Evolutionary conservation across 2,797 vertebrate genomes (phyloP).

Genomic region (Poeciliopsis paucimaculata): DNA sequence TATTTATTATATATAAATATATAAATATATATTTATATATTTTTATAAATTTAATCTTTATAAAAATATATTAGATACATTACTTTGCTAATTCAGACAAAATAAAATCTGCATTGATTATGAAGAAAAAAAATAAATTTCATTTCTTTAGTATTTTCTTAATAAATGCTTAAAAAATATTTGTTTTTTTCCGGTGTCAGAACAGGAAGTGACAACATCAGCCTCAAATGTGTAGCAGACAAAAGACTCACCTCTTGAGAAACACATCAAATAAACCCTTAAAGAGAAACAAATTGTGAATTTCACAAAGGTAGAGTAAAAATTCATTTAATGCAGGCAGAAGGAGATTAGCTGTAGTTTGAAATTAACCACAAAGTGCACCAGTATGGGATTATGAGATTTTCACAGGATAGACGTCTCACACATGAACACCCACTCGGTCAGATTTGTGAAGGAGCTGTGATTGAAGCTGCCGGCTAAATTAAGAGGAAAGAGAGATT

Average conservation of each 20-base stretch:
- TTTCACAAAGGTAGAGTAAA: neutral
- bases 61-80: neutral
- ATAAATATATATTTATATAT: no score
- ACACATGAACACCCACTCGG: constrained; percentile 59
- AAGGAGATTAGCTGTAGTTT: constrained; percentile 24
- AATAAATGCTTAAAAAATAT: neutral
- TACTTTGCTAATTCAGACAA: neutral
- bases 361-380: constrained; percentile 32
- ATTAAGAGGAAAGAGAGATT: constrained; percentile 73
- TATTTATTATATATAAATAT: no score
- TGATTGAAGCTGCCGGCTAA: constrained; percentile 67
- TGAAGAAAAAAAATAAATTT: neutral
- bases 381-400: constrained; percentile 49
- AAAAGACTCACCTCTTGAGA: neutral
- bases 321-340: constrained; percentile 7
- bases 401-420: constrained; percentile 60
- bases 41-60: neutral
- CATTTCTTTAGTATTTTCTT: neutral
- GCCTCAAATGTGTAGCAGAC: neutral
- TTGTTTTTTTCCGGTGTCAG: neutral
- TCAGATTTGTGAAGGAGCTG: constrained; percentile 67
- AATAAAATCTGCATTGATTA: neutral
- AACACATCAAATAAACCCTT: neutral
- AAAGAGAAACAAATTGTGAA: neutral
- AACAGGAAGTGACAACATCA: neutral